Percentiles rank a stretch among this genome's conserved stretches.
Evolutionary conservation across 2,113 vertebrate genomes (phyloP).

Genomic region (Peromyscus polionotus): DNA sequence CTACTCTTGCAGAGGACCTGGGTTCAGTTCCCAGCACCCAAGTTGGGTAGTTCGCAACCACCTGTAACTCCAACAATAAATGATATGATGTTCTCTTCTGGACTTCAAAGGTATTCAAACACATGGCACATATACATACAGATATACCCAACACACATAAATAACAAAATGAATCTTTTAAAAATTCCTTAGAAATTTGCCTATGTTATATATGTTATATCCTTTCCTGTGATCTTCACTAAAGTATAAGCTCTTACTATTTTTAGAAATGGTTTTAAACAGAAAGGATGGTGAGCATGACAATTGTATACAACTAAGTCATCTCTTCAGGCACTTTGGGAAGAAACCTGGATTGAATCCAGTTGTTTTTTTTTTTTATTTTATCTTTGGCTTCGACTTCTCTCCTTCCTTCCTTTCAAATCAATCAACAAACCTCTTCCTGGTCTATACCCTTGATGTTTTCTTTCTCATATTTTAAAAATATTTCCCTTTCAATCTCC

Average conservation of each 20-base stretch:
- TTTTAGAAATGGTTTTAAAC: neutral
- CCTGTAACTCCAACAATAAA: neutral
- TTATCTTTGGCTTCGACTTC: conserved; percentile 52
- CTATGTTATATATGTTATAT: neutral
- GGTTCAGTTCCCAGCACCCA: neutral
- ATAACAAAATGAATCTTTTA: neutral
- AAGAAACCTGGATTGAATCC: conserved; percentile 21
- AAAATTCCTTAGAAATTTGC: neutral
- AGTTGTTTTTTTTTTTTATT: conserved; percentile 61
- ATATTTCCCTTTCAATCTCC: conserved; percentile 69
- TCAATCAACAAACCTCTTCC: conserved; percentile 69
- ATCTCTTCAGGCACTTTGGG: conserved; percentile 8
- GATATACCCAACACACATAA: neutral
- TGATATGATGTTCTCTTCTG: neutral
- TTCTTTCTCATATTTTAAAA: conserved; percentile 70
- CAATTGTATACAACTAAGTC: neutral
- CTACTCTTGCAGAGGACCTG: neutral
- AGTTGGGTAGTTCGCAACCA: neutral
- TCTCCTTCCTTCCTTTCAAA: conserved; percentile 60
- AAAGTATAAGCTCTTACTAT: neutral
- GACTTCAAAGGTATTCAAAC: neutral
- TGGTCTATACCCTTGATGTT: conserved; percentile 51
- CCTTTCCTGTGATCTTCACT: neutral
- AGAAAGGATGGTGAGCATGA: neutral
- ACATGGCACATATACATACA: no score